Evolutionary conservation across 1,140 invertebrate species (phyloP), one percentile per base, ranked within the genome.

Genomic region (Sinella curviseta): DNA sequence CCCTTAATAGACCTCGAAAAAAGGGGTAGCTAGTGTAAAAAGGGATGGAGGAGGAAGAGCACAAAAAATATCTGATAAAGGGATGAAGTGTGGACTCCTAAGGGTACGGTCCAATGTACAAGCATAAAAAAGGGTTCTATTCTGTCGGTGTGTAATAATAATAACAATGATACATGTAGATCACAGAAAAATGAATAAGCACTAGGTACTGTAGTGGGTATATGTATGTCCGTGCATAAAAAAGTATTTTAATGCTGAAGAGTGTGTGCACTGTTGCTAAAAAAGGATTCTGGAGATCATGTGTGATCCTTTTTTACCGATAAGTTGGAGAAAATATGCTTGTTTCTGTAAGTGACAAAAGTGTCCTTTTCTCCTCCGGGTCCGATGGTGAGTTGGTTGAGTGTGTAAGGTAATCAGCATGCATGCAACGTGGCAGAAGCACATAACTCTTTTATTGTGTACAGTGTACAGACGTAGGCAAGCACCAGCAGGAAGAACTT

Each of bases 1-100:
- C 65, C 65, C 65, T 70, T 70, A 70, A 70, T 70, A 70, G 65
- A 70, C 65, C 65, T 70, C 65, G 65, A 70, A 70, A 70, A 70
- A 70, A 70, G 65, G 65, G 65, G 65, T 70, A 70, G 39, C 8
- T 8, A 48, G 39, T 48, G 39, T 14, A 70, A 70, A 70, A 8
- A 33, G 65, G 65, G 57, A 65, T 26, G 16, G 24, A 8, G 16
- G 57, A 16, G 57, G 26, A 65, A 65, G 57, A 17, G 14, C 65
- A 70, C 65, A 70, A 70, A 70, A 70, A 70, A 70, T 70, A 30
- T 70, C 65, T 70, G 65, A 70, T 70, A 70, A 70, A 70, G 30
- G 65, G 65, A 70, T 70, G 65, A 70, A 70, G 65, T 70, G 65
- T 70, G 65, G 65, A 31, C 8, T 70, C 65, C 65, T 70, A 70